Evolutionary conservation across 2,797 vertebrate species (phyloP).

Genomic region (Pseudotriccus pelzelni): DNA sequence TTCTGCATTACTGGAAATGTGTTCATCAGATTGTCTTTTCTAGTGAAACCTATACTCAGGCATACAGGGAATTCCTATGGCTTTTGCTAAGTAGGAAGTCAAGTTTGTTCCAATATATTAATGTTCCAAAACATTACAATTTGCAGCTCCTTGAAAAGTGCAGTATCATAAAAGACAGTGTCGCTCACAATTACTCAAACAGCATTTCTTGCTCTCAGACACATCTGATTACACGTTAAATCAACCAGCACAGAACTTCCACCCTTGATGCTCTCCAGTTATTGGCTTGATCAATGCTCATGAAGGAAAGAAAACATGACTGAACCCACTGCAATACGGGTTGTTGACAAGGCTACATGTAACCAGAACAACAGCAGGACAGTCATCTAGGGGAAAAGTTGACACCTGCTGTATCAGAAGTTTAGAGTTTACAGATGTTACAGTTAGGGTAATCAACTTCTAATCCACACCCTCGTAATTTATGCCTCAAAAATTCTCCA

Average conservation of each 20-base stretch:
- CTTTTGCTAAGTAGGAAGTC: constrained; percentile 33
- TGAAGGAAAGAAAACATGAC: constrained; percentile 14
- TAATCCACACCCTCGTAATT: constrained; percentile 8
- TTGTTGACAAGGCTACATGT: constrained; percentile 37
- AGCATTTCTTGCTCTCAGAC: background rate
- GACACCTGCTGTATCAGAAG: constrained; percentile 59
- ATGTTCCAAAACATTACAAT: background rate
- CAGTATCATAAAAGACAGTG: background rate
- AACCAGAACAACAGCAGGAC: constrained; percentile 33
- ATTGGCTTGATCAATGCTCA: background rate
- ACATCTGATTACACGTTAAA: constrained; percentile 2
- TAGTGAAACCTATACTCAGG: constrained; percentile 5
- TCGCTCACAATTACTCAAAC: background rate
- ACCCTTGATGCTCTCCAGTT: background rate
- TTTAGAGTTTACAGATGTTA: constrained; percentile 58
- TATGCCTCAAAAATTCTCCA: constrained; percentile 15
- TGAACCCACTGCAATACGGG: constrained; percentile 2
- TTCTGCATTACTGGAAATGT: constrained; percentile 1
- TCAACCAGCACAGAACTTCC: background rate
- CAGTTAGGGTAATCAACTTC: background rate
- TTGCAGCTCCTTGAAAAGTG: constrained; percentile 21
- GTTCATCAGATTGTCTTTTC: constrained; percentile 8
- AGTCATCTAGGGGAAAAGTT: constrained; percentile 41
- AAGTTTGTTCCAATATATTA: constrained; percentile 16
- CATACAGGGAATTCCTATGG: constrained; percentile 32